Percentiles rank a stretch among this genome's conserved stretches.
phyloP scores from a whole-genome alignment of 2,888 invertebrate genomes.

The Beris morrisii region DNA sequence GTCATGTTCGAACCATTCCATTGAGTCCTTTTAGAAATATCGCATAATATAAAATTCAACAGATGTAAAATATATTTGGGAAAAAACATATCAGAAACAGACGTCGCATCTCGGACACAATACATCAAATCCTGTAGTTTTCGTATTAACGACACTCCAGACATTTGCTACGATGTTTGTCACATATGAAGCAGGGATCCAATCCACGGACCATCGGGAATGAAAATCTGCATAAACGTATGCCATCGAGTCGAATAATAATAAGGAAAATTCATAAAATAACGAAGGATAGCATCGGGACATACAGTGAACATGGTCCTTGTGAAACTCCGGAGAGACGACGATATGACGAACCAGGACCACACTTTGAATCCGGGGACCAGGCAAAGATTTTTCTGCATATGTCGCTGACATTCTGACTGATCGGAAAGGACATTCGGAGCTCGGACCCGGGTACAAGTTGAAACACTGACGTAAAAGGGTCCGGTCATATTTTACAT shows the following conservation, averaged over 20 bases:
- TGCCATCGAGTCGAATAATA: slow-evolving; percentile 15
- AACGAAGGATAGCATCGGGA: neutral
- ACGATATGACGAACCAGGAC: too few relatives aligned
- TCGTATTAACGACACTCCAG: slow-evolving; percentile 23
- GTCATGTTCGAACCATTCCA: too few relatives aligned
- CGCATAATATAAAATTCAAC: too few relatives aligned
- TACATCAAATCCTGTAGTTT: too few relatives aligned
- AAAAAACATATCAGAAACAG: too few relatives aligned
- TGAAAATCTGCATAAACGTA: slow-evolving; percentile 20
- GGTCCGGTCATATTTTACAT: slow-evolving; percentile 37
- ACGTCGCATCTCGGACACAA: too few relatives aligned
- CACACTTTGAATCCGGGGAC: too few relatives aligned
- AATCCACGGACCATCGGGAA: neutral
- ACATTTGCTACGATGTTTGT: slow-evolving; percentile 14
- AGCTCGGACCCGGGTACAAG: slow-evolving; percentile 27
- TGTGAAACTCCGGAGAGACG: too few relatives aligned
- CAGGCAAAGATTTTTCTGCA: slow-evolving; percentile 28
- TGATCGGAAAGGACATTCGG: slow-evolving; percentile 37
- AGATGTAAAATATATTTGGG: too few relatives aligned
- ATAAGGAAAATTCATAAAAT: slow-evolving; percentile 24
- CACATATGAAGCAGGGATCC: slow-evolving; percentile 15
- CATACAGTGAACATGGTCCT: too few relatives aligned
- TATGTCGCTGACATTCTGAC: slow-evolving; percentile 37
- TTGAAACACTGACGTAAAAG: slow-evolving; percentile 13
- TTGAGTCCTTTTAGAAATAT: too few relatives aligned